Percentiles rank a stretch among this genome's conserved stretches.
Evolutionary conservation across 2,797 vertebrate genomes (phyloP).

Genomic region (Platalea minor): DNA sequence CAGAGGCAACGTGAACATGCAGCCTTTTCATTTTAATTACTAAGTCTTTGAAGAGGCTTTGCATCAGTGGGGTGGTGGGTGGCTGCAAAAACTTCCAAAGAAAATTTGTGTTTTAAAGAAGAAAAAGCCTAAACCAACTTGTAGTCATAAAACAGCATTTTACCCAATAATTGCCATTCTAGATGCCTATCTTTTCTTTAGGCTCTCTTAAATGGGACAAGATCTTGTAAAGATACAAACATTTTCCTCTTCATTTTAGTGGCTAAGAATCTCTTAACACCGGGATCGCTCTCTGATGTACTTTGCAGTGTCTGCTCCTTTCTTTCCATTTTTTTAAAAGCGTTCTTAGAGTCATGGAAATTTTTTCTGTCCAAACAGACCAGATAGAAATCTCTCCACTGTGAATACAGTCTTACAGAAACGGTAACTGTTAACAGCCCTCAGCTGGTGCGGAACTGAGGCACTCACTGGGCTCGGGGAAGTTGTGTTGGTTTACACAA

Average conservation of each 20-base stretch:
- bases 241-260: constrained; percentile 18
- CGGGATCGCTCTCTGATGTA: not conserved
- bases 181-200: constrained; percentile 38
- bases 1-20: not conserved
- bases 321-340: not conserved
- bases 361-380: not conserved
- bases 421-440: not conserved
- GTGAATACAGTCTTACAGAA: not conserved
- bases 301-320: not conserved
- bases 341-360: not conserved
- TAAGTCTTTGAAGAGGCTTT: not conserved
- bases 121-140: not conserved
- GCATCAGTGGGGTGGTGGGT: not conserved
- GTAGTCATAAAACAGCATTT: constrained; percentile 23
- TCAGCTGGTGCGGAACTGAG: not conserved
- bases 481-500: not conserved
- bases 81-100: not conserved
- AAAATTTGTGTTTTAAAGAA: not conserved
- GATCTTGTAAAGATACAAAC: constrained; percentile 59
- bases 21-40: not conserved
- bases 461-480: not conserved
- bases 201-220: not conserved
- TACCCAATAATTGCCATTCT: not conserved
- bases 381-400: constrained; percentile 22
- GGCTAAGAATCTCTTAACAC: constrained; percentile 23